Percentiles rank a stretch among this genome's conserved stretches.
phyloP scores from a whole-genome alignment of 2,888 invertebrate species.

The Dastarcus helophoroides region DNA sequence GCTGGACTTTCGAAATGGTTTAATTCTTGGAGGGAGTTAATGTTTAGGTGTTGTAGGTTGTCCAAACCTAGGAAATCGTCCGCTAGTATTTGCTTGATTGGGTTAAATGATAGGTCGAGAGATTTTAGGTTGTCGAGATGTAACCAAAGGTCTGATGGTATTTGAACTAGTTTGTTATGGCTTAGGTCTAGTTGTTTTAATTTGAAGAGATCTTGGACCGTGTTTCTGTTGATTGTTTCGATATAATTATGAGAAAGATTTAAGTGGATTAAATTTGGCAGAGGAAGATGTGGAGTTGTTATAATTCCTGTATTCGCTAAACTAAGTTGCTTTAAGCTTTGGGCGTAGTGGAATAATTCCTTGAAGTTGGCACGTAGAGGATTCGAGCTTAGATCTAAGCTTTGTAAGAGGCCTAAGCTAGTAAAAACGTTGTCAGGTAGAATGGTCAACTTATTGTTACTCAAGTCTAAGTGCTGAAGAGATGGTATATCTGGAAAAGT shows the following conservation, averaged over 20 bases:
- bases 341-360: conserved; percentile 77
- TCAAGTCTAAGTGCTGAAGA: conserved; percentile 64
- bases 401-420: conserved; percentile 64
- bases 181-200: conserved; percentile 65
- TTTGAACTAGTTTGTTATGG: conserved; percentile 61
- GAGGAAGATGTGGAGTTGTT: conserved; percentile 62
- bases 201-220: conserved; percentile 57
- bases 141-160: conserved; percentile 65
- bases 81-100: conserved; percentile 58
- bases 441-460: conserved; percentile 70
- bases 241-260: conserved; percentile 73
- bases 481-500: conserved; percentile 77
- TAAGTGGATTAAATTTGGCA: conserved; percentile 65
- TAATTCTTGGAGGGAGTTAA: conserved; percentile 61
- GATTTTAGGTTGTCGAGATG: conserved; percentile 59
- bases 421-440: conserved; percentile 83
- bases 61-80: conserved; percentile 61
- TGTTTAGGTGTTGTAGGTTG: conserved; percentile 61
- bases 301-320: conserved; percentile 67
- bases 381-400: conserved; percentile 71
- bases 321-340: conserved; percentile 65
- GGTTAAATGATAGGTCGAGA: conserved; percentile 73
- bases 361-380: conserved; percentile 74
- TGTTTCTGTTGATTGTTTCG: conserved; percentile 54
- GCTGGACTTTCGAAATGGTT: conserved; percentile 65